phyloP scores from a whole-genome alignment of 2,113 vertebrate genomes.

The Antigone vipio region DNA sequence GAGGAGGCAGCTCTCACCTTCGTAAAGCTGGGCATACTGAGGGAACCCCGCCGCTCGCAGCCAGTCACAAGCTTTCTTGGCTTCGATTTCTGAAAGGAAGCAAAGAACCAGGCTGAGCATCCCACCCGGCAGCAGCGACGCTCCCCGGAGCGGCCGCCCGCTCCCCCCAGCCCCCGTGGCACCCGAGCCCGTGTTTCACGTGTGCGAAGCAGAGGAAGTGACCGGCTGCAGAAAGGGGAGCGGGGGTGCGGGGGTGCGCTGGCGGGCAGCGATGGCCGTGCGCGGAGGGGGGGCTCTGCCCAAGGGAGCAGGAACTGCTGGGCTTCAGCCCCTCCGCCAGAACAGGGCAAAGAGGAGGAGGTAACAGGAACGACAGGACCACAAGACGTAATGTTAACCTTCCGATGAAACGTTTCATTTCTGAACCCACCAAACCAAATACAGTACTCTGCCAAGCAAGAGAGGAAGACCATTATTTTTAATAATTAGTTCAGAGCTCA shows the following conservation, averaged over 20 bases:
- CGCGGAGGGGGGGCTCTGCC: fast-evolving
- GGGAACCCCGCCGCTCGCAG: slow-evolving; percentile 87
- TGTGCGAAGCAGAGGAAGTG: not conserved
- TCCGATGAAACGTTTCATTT: not conserved
- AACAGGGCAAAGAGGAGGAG: not conserved
- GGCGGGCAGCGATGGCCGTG: not conserved
- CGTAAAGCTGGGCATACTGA: slow-evolving; percentile 87
- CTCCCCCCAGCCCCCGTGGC: not conserved
- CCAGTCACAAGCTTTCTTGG: slow-evolving; percentile 86
- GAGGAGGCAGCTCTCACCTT: slow-evolving; percentile 76
- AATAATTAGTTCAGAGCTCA: not conserved
- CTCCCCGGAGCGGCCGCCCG: fast-evolving
- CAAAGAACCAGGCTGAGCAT: not conserved
- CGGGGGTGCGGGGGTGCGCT: fast-evolving
- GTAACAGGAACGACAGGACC: fast-evolving
- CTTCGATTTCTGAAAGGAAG: slow-evolving; percentile 79
- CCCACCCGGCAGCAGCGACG: fast-evolving
- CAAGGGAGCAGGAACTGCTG: not conserved
- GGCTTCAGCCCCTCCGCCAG: not conserved
- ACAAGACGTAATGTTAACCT: not conserved
- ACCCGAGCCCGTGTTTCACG: fast-evolving
- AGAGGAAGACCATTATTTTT: not conserved
- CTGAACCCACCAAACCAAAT: not conserved
- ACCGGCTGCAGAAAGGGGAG: fast-evolving
- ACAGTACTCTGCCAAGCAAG: not conserved